phyloP scores from a whole-genome alignment of 2,888 invertebrate species.

The Craniophora ligustri region DNA sequence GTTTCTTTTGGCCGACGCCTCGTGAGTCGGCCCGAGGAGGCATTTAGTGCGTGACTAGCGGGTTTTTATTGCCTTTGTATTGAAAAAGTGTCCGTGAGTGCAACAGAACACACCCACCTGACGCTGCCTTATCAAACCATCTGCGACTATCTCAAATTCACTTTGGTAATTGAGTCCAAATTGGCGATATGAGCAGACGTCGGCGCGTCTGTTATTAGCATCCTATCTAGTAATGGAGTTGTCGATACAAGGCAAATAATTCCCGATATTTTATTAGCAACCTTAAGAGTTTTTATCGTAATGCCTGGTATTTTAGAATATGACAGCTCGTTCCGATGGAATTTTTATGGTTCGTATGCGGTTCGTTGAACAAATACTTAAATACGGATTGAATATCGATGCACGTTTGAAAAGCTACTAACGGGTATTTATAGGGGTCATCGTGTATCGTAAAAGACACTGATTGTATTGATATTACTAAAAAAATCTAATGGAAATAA shows the following conservation, averaged over 20 bases:
- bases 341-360: constrained; percentile 63
- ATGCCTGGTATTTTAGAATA: constrained; percentile 64
- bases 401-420: constrained; percentile 59
- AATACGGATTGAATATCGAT: constrained; percentile 62
- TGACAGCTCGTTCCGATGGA: constrained; percentile 65
- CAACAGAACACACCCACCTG: constrained; percentile 64
- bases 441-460: constrained; percentile 66
- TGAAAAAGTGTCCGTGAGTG: constrained; percentile 75
- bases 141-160: constrained; percentile 62
- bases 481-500: constrained; percentile 69
- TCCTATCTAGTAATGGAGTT: constrained; percentile 72
- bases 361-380: constrained; percentile 63
- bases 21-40: constrained; percentile 70
- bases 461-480: constrained; percentile 74
- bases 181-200: constrained; percentile 68
- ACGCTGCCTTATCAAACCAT: constrained; percentile 67
- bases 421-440: constrained; percentile 64
- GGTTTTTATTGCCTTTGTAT: constrained; percentile 85
- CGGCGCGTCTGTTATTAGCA: constrained; percentile 66
- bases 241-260: constrained; percentile 64
- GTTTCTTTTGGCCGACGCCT: constrained; percentile 83
- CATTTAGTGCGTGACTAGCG: constrained; percentile 86
- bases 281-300: constrained; percentile 63
- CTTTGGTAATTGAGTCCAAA: constrained; percentile 76
- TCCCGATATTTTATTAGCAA: constrained; percentile 66